Conservation (phyloP, 2,888 invertebrate species). For the Athetis lepigone region DNA sequence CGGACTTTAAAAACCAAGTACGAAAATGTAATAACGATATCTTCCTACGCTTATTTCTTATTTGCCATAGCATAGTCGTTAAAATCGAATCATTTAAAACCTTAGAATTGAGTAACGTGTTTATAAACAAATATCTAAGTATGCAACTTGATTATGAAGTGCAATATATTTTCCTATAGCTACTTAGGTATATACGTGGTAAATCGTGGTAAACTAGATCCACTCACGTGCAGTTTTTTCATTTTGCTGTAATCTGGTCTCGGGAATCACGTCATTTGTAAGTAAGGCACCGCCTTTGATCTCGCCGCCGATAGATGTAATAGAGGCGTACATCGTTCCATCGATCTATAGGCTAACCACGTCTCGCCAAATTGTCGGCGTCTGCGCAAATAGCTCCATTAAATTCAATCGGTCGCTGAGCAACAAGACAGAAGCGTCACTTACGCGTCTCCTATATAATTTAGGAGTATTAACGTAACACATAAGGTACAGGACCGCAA, state of each 20-base stretch:
- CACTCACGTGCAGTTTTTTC: constrained; percentile 49
- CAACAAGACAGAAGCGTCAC: constrained; percentile 82
- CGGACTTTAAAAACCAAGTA: constrained; percentile 20
- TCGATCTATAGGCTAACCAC: constrained; percentile 75
- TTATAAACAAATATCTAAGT: constrained; percentile 14
- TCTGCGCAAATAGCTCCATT: constrained; percentile 83
- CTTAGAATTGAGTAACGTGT: background rate
- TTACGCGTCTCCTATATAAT: constrained; percentile 81
- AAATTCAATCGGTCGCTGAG: constrained; percentile 83
- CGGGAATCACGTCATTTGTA: constrained; percentile 59
- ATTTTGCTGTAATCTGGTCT: constrained; percentile 54
- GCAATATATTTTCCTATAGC: constrained; percentile 2
- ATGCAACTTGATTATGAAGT: constrained; percentile 36
- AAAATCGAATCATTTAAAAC: background rate
- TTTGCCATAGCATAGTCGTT: too few relatives aligned
- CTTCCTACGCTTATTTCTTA: background rate
- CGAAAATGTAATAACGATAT: constrained; percentile 1
- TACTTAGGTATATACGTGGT: constrained; percentile 4
- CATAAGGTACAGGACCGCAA: constrained; percentile 62
- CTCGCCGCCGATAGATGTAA: constrained; percentile 68
- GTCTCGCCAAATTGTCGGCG: constrained; percentile 79
- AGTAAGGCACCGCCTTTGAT: constrained; percentile 65
- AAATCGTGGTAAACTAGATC: constrained; percentile 40
- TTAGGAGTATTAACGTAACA: constrained; percentile 80
- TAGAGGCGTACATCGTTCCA: constrained; percentile 56